Conservation (phyloP, 2,113 vertebrate genomes). For the Coreoperca whiteheadi region DNA sequence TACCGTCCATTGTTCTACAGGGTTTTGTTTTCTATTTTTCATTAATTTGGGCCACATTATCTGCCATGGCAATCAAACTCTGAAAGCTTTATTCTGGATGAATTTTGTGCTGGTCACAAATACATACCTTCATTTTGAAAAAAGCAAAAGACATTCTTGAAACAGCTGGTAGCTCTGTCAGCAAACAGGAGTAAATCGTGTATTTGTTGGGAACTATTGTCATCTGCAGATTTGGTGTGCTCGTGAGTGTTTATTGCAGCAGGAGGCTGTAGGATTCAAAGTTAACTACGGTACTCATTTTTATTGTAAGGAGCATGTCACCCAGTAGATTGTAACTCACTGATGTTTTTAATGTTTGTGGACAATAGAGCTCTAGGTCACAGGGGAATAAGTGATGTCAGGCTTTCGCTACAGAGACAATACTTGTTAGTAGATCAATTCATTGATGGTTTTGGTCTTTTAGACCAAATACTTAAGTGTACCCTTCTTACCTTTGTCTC, state of each 20-base stretch:
- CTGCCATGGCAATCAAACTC: background rate
- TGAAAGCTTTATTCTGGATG: background rate
- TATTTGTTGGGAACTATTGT: background rate
- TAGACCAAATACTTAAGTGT: background rate
- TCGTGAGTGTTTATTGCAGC: background rate
- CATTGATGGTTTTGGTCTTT: constrained; percentile 1
- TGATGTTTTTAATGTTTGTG: background rate
- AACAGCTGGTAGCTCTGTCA: background rate
- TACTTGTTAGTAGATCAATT: background rate
- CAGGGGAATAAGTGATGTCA: background rate
- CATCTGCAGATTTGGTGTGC: background rate
- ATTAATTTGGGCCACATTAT: background rate
- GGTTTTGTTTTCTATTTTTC: background rate
- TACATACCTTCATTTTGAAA: background rate
- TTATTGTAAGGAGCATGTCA: background rate
- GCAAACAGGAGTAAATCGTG: background rate
- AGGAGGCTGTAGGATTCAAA: background rate
- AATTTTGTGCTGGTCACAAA: background rate
- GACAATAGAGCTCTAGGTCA: background rate
- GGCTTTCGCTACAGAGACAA: background rate
- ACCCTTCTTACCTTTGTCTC: constrained; percentile 35
- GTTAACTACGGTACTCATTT: background rate
- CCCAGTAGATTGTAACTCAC: background rate
- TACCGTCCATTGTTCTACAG: background rate
- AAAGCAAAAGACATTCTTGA: background rate